These are phyloP conservation scores for Notolepis coatsorum DNA, from an alignment of 2,797 vertebrate species.

Conservation along the genomic window DNA sequence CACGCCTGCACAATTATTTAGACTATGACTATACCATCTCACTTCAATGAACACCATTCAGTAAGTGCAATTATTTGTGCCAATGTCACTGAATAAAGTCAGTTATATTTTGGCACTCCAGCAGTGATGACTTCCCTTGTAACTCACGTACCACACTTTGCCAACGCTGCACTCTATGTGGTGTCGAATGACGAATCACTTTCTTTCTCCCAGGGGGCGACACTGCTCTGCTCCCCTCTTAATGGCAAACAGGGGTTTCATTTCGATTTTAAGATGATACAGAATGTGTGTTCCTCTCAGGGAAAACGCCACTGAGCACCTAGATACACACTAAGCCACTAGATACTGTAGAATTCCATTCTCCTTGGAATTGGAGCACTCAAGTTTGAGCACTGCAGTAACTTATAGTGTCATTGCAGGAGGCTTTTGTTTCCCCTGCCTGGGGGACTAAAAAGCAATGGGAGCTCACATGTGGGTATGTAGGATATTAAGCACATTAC, in stretches of 20 bases:
- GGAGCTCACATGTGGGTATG: constrained; percentile 42
- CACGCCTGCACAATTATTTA: constrained; percentile 23
- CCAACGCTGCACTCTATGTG: constrained; percentile 69
- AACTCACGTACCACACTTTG: constrained; percentile 52
- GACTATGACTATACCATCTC: constrained; percentile 47
- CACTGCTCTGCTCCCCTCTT: constrained; percentile 38
- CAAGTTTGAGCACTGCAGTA: constrained; percentile 5
- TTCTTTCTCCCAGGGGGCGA: constrained; percentile 45
- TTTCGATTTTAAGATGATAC: constrained; percentile 58
- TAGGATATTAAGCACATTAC: constrained; percentile 60
- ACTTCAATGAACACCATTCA: constrained; percentile 48
- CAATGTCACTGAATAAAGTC: constrained; percentile 55
- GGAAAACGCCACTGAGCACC: constrained; percentile 10
- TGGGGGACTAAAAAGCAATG: constrained; percentile 43
- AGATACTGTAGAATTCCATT: not conserved
- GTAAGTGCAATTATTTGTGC: constrained; percentile 30
- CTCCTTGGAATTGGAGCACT: not conserved
- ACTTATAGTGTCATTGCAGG: constrained; percentile 27
- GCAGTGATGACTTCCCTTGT: constrained; percentile 52
- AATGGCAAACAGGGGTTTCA: constrained; percentile 54
- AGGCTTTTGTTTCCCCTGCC: constrained; percentile 39
- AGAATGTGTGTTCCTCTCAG: constrained; percentile 23
- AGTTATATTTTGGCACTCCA: constrained; percentile 22
- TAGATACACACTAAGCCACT: constrained; percentile 32
- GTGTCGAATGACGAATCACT: constrained; percentile 64